Evolutionary conservation across 2,113 vertebrate genomes (phyloP), one percentile per base, ranked within the genome.

Genomic region (Grantiella picta): DNA sequence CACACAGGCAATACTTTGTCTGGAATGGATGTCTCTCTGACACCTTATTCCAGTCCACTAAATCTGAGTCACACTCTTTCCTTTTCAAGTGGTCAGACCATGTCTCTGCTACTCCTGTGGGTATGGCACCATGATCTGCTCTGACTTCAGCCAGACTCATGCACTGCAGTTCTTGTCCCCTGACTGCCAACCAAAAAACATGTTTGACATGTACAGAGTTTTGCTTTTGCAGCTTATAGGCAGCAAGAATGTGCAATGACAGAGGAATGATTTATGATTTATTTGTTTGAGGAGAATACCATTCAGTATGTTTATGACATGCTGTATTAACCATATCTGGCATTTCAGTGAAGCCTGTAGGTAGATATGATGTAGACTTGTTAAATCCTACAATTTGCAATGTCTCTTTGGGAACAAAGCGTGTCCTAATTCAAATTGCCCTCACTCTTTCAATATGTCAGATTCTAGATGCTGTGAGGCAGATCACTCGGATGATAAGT

Each of bases 251-350:
- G 25, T 54, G 42, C 50, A 89, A 18, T 83, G 92, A 89, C 89
- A 92, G 75, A 81, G 13, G 44, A 95, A 81, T 88, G 80, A 94
- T 94, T 96, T 94, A 93, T 93, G 82, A 88, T 82, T 82, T 96
- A 76, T 95, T 93, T 95, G 85, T 95, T 61, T 95, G 76, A 94
- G 29, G 45, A 94, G 75, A 93, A 77, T 57, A 92, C 13, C 35
- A 65, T 90, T 83, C 71, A 73, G 54, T 50, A 63, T 92, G 88
- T 92, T 93, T 92, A 83, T 88, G 82, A 80, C 86, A 81, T 24
- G 83, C 38, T 92, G 25, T 81, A 88, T 95, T 96, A 95, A 95
- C 64, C 33, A n/a, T 50, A 92, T 83, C 71, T 88, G 89, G 54
- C 90, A 81, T 86, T 92, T 83, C 80, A 92, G 45, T 77, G 76